Conservation (phyloP, 2,113 vertebrate genomes). For the Potamarius usumacintae region DNA sequence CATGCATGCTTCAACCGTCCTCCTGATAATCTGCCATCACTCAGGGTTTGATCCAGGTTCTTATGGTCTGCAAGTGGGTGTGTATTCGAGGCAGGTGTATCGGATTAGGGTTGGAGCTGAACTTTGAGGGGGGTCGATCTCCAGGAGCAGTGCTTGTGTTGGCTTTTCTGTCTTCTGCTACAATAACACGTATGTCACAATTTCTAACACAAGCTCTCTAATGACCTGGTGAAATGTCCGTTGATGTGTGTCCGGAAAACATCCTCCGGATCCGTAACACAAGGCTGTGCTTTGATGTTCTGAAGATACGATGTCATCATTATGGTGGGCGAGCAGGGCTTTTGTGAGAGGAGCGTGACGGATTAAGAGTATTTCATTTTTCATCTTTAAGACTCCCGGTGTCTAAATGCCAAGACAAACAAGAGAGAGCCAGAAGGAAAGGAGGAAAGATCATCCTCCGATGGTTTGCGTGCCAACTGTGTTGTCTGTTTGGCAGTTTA, state of each 20-base stretch:
- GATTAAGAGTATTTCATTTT: slow-evolving; percentile 3
- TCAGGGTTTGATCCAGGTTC: slow-evolving; percentile 10
- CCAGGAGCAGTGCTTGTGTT: not conserved
- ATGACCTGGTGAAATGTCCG: not conserved
- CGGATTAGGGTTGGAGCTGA: not conserved
- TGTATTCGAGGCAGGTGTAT: slow-evolving; percentile 5
- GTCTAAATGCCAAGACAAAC: not conserved
- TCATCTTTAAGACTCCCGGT: not conserved
- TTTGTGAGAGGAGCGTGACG: slow-evolving; percentile 45
- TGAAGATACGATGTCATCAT: slow-evolving; percentile 49
- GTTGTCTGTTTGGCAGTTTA: not conserved
- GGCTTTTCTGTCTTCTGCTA: not conserved
- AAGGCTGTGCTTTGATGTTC: slow-evolving; percentile 43
- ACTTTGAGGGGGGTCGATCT: not conserved
- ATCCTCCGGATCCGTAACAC: slow-evolving; percentile 50
- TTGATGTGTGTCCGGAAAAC: not conserved
- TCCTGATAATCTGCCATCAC: not conserved
- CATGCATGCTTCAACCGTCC: not conserved
- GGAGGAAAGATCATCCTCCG: not conserved
- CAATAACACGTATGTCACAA: not conserved
- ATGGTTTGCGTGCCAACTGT: not conserved
- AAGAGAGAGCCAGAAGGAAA: not conserved
- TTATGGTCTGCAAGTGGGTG: not conserved
- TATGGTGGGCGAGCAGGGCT: slow-evolving; percentile 37
- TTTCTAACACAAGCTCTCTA: not conserved